Evolutionary conservation across 2,888 invertebrate genomes (phyloP).

Genomic region (Anoplius nigerrimus): DNA sequence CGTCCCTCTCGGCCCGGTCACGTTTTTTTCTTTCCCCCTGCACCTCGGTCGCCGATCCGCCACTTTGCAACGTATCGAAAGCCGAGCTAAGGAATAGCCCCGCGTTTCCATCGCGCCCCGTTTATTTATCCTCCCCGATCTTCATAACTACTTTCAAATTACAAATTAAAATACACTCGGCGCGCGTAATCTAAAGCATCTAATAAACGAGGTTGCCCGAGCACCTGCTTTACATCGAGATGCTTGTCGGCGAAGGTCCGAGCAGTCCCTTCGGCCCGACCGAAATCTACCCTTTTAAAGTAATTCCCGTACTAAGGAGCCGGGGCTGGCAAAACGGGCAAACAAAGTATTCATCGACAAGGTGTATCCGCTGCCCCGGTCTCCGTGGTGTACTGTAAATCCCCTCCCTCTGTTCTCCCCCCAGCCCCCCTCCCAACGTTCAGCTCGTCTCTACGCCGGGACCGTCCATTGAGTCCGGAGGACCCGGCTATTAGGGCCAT

Average conservation of each 20-base stretch:
- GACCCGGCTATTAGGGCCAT: conserved; percentile 70
- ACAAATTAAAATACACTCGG: conserved; percentile 10
- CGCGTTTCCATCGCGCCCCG: too few species aligned
- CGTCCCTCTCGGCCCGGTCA: too few species aligned
- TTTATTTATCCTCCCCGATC: conserved; percentile 1
- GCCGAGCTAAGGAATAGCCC: background rate
- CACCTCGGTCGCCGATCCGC: too few species aligned
- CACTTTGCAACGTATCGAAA: too few species aligned
- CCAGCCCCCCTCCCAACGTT: background rate
- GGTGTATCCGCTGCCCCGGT: conserved; percentile 24
- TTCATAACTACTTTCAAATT: conserved; percentile 4
- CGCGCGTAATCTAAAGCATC: conserved; percentile 1
- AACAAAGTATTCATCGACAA: conserved; percentile 50
- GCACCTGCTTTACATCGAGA: conserved; percentile 8
- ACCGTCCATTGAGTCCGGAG: conserved; percentile 58
- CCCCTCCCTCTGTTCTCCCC: conserved; percentile 15
- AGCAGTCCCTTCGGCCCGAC: background rate
- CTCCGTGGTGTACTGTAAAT: conserved; percentile 49
- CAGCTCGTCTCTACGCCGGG: conserved; percentile 15
- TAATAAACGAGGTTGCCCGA: conserved; percentile 4
- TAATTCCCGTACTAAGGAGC: conserved; percentile 14
- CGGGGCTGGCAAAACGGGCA: conserved; percentile 13
- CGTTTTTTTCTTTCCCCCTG: too few species aligned
- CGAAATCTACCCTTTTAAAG: background rate
- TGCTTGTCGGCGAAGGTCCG: conserved; percentile 3